Evolutionary conservation across 2,797 vertebrate species (phyloP), one percentile per base, ranked within the genome.

Genomic region (Phaenicophaeus curvirostris): DNA sequence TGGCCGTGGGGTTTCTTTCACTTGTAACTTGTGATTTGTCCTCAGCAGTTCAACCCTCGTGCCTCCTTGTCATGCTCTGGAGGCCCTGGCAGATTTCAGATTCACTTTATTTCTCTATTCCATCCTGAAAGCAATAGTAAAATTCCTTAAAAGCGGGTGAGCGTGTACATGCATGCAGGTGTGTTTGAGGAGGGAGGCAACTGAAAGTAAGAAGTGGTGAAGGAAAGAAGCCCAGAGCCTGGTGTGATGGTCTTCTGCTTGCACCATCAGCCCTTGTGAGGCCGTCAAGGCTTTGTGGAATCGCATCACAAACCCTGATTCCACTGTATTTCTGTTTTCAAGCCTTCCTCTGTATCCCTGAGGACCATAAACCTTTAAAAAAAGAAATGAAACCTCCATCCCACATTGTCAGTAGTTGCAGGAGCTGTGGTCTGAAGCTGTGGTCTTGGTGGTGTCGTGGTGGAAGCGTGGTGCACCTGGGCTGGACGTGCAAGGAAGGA

Each of bases 121-220:
- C 4, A 5, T 82, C 53, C 63, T 5, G 12, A 89, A 96, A 91
- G 91, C 89, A 93, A 88, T 90, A 73, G 77, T 90, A 82, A 88
- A 86, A 96, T 91, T 94, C 77, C 83, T 94, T 87, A 94, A 94
- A 93, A 93, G 27, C 77, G 33, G 65, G 18, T 67, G 55, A 95
- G 53, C 74, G 0, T 93, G 91, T 95, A 67, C 55, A 3, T 79
- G 63, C 91, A 67, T 46, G 90, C 55, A 91, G 31, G 48, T 90
- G 44, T 65, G 51, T 61, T 63, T 71, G 72, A 53, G 59, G 66
- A 95, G 67, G 44, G 44, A 95, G 59, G 57, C 44, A 93, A 15
- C 14, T 41, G 66, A 84, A 91, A 68, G 35, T 33, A 62, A 80
- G 85, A 91, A 84, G 21, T 1, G 3, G 55, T 20, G 51, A 78